Evolutionary conservation across 2,797 vertebrate species (phyloP), one percentile per base, ranked within the genome.

Genomic region (Pangasius sanitwongsei): DNA sequence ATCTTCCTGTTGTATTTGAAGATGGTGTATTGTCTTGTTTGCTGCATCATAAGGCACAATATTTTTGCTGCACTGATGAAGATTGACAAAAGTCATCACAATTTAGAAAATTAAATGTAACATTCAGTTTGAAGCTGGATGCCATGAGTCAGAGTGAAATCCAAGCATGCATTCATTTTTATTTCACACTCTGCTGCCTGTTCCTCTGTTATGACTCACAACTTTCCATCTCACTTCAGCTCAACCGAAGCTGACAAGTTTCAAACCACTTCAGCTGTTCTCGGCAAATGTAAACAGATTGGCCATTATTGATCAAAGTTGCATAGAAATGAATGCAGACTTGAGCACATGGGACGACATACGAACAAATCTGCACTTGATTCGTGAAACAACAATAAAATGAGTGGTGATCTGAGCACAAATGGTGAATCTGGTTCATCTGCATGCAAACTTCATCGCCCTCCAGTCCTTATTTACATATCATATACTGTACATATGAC

Each of bases 121-220:
- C n/a, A 53, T 85, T 28, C 16, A 23, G 63, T 11, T 1, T 28
- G 6, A 37, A 48, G 28, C 63, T 85, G 63, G 83, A 85, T 20
- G 23, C 2, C 8, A 9, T 85, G 83, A 69, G 63, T 85, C 31
- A 6, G 65, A 83, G 48, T 34, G 61, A 82, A 80, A 87, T 31
- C 61, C 61, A 48, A 77, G 57, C 86, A 89, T 92, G 92, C 94
- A 92, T 94, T 94, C 92, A 90, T 94, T 93, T 89, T 90, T 90
- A 94, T 95, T 96, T 95, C 94, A 94, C 94, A 95, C 93, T 95
- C 94, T 94, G 91, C 93, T 94, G 94, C 95, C 92, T 95, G 92
- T 94, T 94, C 92, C 91, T 93, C 88, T 94, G 93, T 95, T 94
- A 96, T 94, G 93, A 95, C 93, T 94, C 83, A 89, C 92, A 94